These are phyloP conservation scores for Amblyopsis rosae DNA, from an alignment of 2,113 vertebrate genomes.

Conservation along the genomic window DNA sequence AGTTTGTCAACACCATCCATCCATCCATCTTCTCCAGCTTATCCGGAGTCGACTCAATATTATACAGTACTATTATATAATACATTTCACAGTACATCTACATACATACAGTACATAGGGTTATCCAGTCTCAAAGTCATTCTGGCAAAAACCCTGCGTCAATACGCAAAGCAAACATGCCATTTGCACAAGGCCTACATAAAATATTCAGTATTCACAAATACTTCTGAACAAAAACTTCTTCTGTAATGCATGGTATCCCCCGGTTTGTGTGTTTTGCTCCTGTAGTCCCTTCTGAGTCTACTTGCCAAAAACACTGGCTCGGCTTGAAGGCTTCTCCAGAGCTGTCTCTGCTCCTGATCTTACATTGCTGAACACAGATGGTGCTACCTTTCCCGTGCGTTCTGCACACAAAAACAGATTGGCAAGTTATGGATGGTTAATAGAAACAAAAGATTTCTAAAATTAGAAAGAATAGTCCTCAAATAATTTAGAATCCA, in stretches of 20 bases:
- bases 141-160: background rate
- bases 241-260: background rate
- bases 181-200: background rate
- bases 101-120: too few relatives aligned
- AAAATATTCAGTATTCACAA: background rate
- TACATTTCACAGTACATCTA: too few relatives aligned
- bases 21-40: too few relatives aligned
- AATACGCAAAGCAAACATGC: too few relatives aligned
- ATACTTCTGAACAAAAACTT: background rate
- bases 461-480: too few relatives aligned
- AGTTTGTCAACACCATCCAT: background rate
- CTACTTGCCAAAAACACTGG: constrained; percentile 86
- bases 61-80: background rate
- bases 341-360: constrained; percentile 87
- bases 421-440: background rate
- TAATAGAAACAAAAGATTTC: background rate
- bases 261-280: background rate
- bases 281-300: background rate
- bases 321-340: constrained; percentile 77
- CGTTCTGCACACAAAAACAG: constrained; percentile 77
- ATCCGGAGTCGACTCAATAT: background rate
- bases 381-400: constrained; percentile 85
- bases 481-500: background rate
- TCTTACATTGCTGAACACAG: constrained; percentile 85
- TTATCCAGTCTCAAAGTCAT: too few relatives aligned